Evolutionary conservation across 2,797 vertebrate genomes (phyloP), one percentile per base, ranked within the genome.

Genomic region (Sebastes trivittatus): DNA sequence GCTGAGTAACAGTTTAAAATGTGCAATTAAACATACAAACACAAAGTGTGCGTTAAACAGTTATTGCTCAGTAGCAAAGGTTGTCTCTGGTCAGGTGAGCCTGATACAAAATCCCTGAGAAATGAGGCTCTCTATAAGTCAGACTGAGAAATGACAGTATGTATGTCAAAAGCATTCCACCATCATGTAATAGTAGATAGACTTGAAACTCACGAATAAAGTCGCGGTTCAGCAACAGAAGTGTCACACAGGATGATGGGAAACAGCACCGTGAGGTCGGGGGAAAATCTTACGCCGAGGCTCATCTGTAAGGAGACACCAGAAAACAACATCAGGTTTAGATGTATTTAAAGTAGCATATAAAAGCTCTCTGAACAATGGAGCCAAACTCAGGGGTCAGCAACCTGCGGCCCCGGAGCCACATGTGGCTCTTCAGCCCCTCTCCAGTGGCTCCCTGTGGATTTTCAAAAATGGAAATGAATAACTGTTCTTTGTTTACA

Each of bases 161-260:
- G n/a, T 25, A 36, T 34, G 22, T 6, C 13, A 11, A 52, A 65
- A 52, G 1, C 4, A 14, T 62, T 11, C 23, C 22, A 52, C 5
- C 20, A 34, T 63, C 30, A 11, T 66, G 6, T 23, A 25, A n/a
- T 5, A 9, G 20, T 8, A 16, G 6, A 54, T 13, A 11, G 38
- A n/a, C 52, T 11, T 62, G 11, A 61, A 68, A 61, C 73, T 87
- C 72, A 75, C 62, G 7, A 34, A 75, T 75, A n/a, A 7, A 4
- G 5, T 2, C 20, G 71, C 0, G 58, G 70, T 0, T 32, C 9
- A 20, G 14, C 5, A 30, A 60, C 18, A 20, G 80, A 66, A 8
- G 36, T 71, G 14, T 85, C 61, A 46, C 68, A 89, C 2, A 94
- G 20, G 62, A 88, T 72, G 62, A 94, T 90, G 68, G 92, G 92